A percentile compares a stretch with the other conserved stretches of the same genome.
Conservation (phyloP, 2,113 vertebrate species). For the Calypte anna region DNA sequence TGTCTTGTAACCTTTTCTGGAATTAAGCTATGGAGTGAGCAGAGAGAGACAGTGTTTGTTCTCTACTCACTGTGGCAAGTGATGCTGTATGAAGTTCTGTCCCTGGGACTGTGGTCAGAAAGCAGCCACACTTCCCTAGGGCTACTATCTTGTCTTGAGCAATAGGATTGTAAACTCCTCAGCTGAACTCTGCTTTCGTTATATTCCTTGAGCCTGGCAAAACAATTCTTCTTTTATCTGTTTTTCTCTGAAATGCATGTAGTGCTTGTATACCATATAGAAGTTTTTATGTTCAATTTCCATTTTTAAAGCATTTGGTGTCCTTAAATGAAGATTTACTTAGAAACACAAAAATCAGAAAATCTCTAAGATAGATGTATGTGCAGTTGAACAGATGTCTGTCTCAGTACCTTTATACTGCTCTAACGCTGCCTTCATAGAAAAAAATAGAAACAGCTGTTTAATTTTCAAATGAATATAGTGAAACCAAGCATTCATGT, state of each 20-base stretch:
- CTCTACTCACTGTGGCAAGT: not conserved
- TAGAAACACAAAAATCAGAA: not conserved
- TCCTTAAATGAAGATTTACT: constrained; percentile 35
- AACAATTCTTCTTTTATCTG: not conserved
- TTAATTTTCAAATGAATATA: not conserved
- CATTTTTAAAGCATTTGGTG: not conserved
- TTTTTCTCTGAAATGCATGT: not conserved
- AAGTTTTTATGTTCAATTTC: not conserved
- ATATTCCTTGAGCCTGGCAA: not conserved
- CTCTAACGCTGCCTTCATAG: not conserved
- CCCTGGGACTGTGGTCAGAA: not conserved
- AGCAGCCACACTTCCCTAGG: not conserved
- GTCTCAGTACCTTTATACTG: not conserved
- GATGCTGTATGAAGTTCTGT: not conserved
- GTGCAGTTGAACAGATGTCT: constrained; percentile 19
- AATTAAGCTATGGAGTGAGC: not conserved
- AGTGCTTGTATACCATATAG: not conserved
- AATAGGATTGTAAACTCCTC: not conserved
- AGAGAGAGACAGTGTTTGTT: not conserved
- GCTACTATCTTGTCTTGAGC: not conserved
- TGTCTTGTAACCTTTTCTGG: not conserved
- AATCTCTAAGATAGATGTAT: not conserved
- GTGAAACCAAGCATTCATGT: not conserved
- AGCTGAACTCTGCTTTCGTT: not conserved
- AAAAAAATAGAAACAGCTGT: constrained; percentile 32